Conservation (phyloP, 2,888 invertebrate genomes). For the Anthophora plumipes region DNA sequence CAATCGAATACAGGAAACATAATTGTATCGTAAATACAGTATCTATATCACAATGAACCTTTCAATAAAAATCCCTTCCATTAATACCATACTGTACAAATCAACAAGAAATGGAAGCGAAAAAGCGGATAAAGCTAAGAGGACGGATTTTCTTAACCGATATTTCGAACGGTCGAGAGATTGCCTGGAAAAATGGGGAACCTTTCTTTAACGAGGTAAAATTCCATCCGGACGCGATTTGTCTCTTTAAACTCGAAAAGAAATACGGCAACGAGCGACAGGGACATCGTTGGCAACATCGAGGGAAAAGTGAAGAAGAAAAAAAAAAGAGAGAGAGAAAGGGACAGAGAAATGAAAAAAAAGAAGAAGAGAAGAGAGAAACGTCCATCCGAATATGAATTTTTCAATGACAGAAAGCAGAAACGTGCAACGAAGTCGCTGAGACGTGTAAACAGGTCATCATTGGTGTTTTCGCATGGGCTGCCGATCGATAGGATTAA, state of each 20-base stretch:
- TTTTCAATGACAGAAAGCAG: background rate
- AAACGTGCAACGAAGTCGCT: constrained; percentile 21
- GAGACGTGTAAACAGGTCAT: constrained; percentile 38
- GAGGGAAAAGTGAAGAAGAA: no score
- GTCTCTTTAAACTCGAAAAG: background rate
- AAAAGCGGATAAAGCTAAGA: background rate
- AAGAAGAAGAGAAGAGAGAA: background rate
- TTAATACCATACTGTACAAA: background rate
- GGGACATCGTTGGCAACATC: background rate
- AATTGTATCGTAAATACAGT: background rate
- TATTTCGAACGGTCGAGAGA: background rate
- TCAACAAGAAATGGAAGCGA: background rate
- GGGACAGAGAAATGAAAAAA: background rate
- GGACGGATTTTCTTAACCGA: background rate
- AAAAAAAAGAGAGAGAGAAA: no score
- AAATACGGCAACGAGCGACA: no score
- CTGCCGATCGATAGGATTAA: constrained; percentile 60
- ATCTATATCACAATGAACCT: background rate
- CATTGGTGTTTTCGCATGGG: constrained; percentile 39
- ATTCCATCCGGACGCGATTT: background rate
- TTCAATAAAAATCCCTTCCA: background rate
- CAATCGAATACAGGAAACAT: background rate
- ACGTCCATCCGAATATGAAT: background rate
- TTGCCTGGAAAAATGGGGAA: constrained; percentile 3
- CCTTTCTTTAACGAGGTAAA: background rate